Conservation (phyloP, 2,113 vertebrate genomes). For the Enhydra lutris region DNA sequence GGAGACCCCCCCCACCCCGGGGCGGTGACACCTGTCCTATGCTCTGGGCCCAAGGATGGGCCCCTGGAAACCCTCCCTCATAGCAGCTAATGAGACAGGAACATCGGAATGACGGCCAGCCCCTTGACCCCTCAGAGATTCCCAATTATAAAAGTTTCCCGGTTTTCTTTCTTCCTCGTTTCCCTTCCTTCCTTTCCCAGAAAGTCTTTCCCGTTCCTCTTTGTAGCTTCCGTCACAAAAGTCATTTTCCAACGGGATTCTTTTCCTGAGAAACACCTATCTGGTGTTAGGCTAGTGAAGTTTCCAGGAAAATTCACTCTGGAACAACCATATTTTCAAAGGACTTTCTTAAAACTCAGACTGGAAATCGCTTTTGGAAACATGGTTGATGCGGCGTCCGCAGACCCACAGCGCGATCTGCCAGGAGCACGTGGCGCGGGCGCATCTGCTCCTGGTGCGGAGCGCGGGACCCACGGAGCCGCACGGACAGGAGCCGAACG, state of each 20-base stretch:
- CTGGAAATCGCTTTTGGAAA: too few species aligned
- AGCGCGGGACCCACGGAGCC: too few species aligned
- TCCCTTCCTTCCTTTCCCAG: neutral
- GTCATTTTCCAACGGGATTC: neutral
- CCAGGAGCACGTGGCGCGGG: neutral
- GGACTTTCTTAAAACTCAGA: neutral
- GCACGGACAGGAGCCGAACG: too few species aligned
- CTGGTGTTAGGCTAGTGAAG: neutral
- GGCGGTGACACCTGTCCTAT: neutral
- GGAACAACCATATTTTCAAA: neutral
- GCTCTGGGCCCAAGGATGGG: neutral
- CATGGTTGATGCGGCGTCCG: too few species aligned
- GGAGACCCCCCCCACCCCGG: neutral
- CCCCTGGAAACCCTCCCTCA: neutral
- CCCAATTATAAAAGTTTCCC: accelerated
- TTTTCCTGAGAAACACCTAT: neutral
- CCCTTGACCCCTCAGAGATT: neutral
- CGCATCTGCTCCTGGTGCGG: accelerated
- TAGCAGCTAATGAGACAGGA: neutral
- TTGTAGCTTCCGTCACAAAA: neutral
- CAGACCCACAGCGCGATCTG: too few species aligned
- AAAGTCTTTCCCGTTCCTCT: neutral
- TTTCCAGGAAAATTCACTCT: neutral
- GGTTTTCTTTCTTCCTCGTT: neutral
- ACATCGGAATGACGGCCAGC: neutral